A percentile compares a stretch with the other conserved stretches of the same genome.
Evolutionary conservation across 2,888 invertebrate genomes (phyloP).

Genomic region (Euplagia quadripunctaria): DNA sequence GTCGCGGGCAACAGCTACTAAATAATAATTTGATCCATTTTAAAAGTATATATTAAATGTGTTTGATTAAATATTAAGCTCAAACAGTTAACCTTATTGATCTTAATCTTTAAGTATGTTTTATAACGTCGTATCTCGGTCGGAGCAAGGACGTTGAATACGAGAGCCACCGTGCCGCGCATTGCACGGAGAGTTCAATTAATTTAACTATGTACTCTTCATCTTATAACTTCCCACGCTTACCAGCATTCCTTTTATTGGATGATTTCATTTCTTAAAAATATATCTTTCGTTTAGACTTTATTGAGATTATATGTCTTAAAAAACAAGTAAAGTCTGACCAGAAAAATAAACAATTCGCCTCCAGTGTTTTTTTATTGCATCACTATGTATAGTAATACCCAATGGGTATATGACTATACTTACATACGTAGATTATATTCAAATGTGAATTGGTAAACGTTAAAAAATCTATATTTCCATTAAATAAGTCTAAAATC

Average conservation of each 20-base stretch:
- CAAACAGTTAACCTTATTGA: conserved; percentile 57
- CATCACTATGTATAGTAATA: too few relatives aligned
- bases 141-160: conserved; percentile 64
- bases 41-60: neutral
- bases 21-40: too few relatives aligned
- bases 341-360: too few relatives aligned
- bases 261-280: conserved; percentile 38
- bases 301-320: conserved; percentile 2
- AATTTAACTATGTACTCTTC: conserved; percentile 71
- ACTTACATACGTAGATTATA: too few relatives aligned
- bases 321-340: neutral
- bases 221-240: conserved; percentile 76
- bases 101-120: conserved; percentile 60
- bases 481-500: too few relatives aligned
- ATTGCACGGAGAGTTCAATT: conserved; percentile 72
- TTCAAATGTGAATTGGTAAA: too few relatives aligned
- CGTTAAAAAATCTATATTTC: too few relatives aligned
- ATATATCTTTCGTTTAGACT: conserved; percentile 1
- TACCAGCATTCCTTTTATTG: conserved; percentile 48
- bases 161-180: conserved; percentile 57
- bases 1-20: too few relatives aligned
- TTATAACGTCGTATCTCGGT: conserved; percentile 61
- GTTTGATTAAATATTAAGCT: conserved; percentile 39
- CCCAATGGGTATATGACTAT: too few relatives aligned
- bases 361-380: too few relatives aligned